Conservation (phyloP, 2,113 vertebrate species). For the Macquaria ambigua region DNA sequence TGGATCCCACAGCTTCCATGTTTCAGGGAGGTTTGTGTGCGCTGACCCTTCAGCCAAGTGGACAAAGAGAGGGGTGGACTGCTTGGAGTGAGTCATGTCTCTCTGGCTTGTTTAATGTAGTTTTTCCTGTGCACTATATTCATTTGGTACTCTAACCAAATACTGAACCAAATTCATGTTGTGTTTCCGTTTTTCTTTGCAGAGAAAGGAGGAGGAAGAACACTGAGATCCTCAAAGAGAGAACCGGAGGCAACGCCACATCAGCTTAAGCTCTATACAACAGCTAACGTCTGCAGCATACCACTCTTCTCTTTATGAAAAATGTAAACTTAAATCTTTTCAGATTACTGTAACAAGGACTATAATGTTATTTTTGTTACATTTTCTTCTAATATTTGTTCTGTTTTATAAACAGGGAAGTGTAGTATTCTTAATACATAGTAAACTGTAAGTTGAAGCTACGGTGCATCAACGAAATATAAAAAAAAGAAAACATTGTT, state of each 20-base stretch:
- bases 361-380: not conserved
- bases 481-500: not conserved
- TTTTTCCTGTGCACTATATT: not conserved
- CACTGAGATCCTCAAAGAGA: fast-evolving
- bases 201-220: not conserved
- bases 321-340: not conserved
- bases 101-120: not conserved
- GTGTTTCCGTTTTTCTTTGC: not conserved
- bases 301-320: not conserved
- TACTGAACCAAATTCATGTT: not conserved
- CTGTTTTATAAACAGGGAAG: constrained; percentile 76
- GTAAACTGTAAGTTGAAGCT: not conserved
- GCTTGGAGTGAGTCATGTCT: constrained; percentile 69
- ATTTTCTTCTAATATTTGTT: constrained; percentile 35
- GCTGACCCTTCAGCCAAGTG: constrained; percentile 51
- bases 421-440: constrained; percentile 63
- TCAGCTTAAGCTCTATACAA: not conserved
- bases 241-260: fast-evolving
- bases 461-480: not conserved
- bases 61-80: constrained; percentile 53
- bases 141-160: not conserved
- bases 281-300: not conserved
- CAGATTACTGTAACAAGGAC: not conserved
- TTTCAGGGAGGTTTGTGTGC: constrained; percentile 60
- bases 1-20: constrained; percentile 72